phyloP scores from a whole-genome alignment of 2,888 invertebrate species.

The Isoperla grammatica region DNA sequence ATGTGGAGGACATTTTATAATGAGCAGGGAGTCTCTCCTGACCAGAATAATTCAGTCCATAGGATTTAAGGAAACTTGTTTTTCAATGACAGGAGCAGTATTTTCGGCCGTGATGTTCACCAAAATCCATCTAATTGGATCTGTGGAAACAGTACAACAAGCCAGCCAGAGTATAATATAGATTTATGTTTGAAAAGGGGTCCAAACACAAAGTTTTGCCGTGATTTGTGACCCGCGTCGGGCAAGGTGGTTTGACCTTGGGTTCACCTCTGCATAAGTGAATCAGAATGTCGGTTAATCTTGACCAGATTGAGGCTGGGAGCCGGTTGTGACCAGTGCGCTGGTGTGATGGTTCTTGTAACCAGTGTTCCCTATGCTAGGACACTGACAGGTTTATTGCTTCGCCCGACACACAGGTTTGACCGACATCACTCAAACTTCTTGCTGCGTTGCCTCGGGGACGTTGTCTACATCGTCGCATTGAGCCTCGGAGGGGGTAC shows the following conservation, averaged over 20 bases:
- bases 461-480: background rate
- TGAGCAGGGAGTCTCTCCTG: constrained; percentile 21
- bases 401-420: constrained; percentile 8
- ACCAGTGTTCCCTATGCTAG: background rate
- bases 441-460: constrained; percentile 1
- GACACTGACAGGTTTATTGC: constrained; percentile 25
- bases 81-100: constrained; percentile 23
- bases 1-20: constrained; percentile 22
- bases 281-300: constrained; percentile 1
- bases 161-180: constrained; percentile 22
- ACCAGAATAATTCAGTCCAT: constrained; percentile 26
- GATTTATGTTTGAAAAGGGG: constrained; percentile 21
- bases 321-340: background rate
- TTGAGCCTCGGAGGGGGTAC: background rate
- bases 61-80: constrained; percentile 25
- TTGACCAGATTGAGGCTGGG: background rate
- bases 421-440: constrained; percentile 25
- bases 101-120: constrained; percentile 22
- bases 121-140: constrained; percentile 27
- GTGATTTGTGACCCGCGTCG: constrained; percentile 20
- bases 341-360: background rate
- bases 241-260: constrained; percentile 4
- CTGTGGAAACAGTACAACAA: constrained; percentile 10
- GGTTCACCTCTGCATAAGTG: constrained; percentile 8
- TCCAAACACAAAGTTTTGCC: constrained; percentile 20